These are phyloP conservation scores for Atrichornis clamosus DNA, from an alignment of 2,113 vertebrate genomes.

Conservation along the genomic window DNA sequence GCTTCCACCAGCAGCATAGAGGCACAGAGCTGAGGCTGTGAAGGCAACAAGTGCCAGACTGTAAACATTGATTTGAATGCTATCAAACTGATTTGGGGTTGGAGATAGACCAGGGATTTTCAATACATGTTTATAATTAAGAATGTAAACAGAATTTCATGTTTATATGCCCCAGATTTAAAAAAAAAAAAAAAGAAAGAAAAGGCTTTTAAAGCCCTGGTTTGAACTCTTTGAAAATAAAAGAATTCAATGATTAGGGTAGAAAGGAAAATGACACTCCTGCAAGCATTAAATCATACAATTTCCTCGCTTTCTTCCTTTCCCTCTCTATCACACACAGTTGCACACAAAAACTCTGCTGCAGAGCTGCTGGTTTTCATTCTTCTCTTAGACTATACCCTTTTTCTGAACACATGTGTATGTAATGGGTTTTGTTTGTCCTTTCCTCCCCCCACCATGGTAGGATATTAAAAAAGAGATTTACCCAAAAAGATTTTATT, in stretches of 20 bases:
- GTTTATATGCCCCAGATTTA: background rate
- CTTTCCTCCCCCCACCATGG: background rate
- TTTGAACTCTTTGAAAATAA: background rate
- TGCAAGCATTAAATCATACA: background rate
- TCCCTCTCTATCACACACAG: background rate
- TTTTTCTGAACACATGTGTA: background rate
- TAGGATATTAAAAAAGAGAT: background rate
- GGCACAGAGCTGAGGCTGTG: background rate
- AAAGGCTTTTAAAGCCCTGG: background rate
- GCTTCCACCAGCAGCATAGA: background rate
- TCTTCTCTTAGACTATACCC: background rate
- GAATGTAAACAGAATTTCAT: background rate
- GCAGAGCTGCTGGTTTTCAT: background rate
- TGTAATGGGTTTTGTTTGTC: background rate
- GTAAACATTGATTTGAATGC: slow-evolving; percentile 2
- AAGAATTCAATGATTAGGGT: background rate
- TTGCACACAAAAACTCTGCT: background rate
- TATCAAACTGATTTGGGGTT: slow-evolving; percentile 3
- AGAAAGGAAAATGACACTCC: background rate
- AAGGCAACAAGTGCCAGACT: slow-evolving; percentile 13
- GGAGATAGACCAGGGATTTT: slow-evolving; percentile 12
- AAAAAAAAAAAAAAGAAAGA: background rate
- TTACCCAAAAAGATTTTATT: background rate
- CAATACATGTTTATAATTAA: background rate
- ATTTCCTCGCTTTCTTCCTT: background rate